These are phyloP conservation scores for Hoplostethus mediterraneus DNA, from an alignment of 2,797 vertebrate species.

Conservation along the genomic window DNA sequence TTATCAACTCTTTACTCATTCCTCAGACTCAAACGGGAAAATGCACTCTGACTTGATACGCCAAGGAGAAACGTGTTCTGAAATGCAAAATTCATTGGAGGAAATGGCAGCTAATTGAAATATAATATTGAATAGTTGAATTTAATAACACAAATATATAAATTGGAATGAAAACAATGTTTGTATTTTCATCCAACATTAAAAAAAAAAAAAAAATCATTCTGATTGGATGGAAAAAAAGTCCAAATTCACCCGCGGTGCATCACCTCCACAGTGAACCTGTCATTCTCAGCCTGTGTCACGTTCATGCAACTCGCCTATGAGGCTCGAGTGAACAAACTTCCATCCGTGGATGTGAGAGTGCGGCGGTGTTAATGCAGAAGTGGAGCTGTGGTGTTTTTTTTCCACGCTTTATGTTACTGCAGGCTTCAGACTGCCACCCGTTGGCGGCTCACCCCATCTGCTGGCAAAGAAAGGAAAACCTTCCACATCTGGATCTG, in stretches of 20 bases:
- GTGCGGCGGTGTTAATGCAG: constrained; percentile 4
- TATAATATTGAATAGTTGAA: too few species aligned
- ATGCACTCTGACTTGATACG: background rate
- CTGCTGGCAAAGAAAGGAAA: constrained; percentile 35
- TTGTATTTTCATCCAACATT: too few species aligned
- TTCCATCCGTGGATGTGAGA: constrained; percentile 16
- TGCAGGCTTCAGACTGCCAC: constrained; percentile 54
- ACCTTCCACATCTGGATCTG: background rate
- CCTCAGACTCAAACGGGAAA: background rate
- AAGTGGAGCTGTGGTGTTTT: background rate
- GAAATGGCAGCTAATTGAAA: too few species aligned
- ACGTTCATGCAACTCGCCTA: constrained; percentile 5
- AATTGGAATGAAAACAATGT: too few species aligned
- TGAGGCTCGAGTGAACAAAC: constrained; percentile 28
- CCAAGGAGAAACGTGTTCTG: too few species aligned
- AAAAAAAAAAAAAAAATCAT: too few species aligned
- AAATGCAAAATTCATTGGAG: too few species aligned
- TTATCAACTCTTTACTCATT: background rate
- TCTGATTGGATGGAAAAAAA: too few species aligned
- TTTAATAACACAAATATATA: too few species aligned
- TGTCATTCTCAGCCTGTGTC: constrained; percentile 1
- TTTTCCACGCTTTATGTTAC: too few species aligned
- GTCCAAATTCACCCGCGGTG: too few species aligned
- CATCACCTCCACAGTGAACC: too few species aligned
- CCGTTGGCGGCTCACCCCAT: constrained; percentile 46